A percentile compares a stretch with the other conserved stretches of the same genome.
Conservation (phyloP, 2,888 invertebrate genomes). For the Sylvicola fuscatus region DNA sequence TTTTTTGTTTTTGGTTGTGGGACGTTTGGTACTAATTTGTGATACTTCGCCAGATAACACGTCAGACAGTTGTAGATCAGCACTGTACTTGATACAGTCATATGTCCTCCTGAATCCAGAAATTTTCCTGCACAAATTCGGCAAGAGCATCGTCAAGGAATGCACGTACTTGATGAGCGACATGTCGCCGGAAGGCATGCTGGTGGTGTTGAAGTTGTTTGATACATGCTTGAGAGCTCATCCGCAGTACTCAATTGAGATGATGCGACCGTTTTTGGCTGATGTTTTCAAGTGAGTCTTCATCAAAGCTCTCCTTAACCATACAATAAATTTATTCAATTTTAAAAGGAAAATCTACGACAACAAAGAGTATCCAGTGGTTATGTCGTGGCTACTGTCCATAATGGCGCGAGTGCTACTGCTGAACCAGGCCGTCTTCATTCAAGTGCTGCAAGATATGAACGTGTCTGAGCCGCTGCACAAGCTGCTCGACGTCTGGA, state of each 20-base stretch:
- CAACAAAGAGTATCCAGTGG: constrained; percentile 47
- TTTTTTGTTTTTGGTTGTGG: background rate
- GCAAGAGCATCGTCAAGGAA: constrained; percentile 44
- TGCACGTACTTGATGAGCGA: constrained; percentile 57
- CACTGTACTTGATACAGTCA: constrained; percentile 62
- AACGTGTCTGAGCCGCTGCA: constrained; percentile 45
- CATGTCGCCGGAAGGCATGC: constrained; percentile 49
- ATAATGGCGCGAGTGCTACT: constrained; percentile 60
- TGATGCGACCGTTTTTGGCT: constrained; percentile 41
- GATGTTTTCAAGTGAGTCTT: constrained; percentile 36
- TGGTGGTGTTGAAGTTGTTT: constrained; percentile 50
- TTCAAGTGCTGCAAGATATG: constrained; percentile 24
- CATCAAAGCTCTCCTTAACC: too few species aligned
- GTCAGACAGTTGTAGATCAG: constrained; percentile 58
- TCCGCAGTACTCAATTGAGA: constrained; percentile 48
- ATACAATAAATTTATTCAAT: too few species aligned
- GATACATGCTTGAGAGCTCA: constrained; percentile 56
- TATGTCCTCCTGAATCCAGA: constrained; percentile 63
- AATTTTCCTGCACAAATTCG: constrained; percentile 51
- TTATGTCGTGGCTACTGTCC: constrained; percentile 57
- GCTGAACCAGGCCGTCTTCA: constrained; percentile 43
- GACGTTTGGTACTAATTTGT: constrained; percentile 1
- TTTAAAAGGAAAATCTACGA: constrained; percentile 44
- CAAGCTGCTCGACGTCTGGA: constrained; percentile 55
- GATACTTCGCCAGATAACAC: constrained; percentile 41